Conservation (phyloP, 2,888 invertebrate species). For the Buathra laborator region DNA sequence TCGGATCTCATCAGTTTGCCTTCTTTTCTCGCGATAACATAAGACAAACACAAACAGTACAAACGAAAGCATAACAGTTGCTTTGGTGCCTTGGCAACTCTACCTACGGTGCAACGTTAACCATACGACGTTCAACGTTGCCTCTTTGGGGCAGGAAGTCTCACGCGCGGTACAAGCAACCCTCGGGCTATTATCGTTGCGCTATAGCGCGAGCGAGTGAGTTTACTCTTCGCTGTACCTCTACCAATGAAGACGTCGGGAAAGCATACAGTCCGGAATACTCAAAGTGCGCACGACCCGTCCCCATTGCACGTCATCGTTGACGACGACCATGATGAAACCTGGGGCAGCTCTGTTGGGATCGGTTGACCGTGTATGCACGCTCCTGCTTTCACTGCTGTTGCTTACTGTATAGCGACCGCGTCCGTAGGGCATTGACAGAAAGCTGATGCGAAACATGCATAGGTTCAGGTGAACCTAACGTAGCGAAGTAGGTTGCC, state of each 20-base stretch:
- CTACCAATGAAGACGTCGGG: background rate
- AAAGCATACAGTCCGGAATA: slow-evolving; percentile 10
- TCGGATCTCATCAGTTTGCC: background rate
- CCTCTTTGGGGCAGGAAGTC: slow-evolving; percentile 49
- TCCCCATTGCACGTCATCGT: slow-evolving; percentile 37
- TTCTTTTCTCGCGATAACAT: slow-evolving; percentile 46
- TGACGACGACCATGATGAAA: slow-evolving; percentile 39
- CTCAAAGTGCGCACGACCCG: background rate
- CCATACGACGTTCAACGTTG: slow-evolving; percentile 40
- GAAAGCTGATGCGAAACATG: slow-evolving; percentile 40
- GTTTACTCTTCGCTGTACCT: slow-evolving; percentile 47
- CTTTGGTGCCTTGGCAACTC: background rate
- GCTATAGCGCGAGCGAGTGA: slow-evolving; percentile 27
- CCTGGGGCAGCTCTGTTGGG: slow-evolving; percentile 38
- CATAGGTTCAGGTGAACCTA: slow-evolving; percentile 9
- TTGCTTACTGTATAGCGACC: slow-evolving; percentile 38
- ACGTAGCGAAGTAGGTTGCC: background rate
- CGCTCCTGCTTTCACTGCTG: slow-evolving; percentile 44
- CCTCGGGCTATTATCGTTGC: slow-evolving; percentile 73
- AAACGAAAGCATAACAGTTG: slow-evolving; percentile 34
- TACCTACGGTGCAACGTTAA: background rate
- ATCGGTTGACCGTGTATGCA: slow-evolving; percentile 37
- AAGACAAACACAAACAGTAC: slow-evolving; percentile 51
- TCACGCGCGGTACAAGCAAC: slow-evolving; percentile 69
- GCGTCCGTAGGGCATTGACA: slow-evolving; percentile 40